Percentiles rank a stretch among this genome's conserved stretches.
phyloP scores from a whole-genome alignment of 2,113 vertebrate species.

The Synodontis membranacea region DNA sequence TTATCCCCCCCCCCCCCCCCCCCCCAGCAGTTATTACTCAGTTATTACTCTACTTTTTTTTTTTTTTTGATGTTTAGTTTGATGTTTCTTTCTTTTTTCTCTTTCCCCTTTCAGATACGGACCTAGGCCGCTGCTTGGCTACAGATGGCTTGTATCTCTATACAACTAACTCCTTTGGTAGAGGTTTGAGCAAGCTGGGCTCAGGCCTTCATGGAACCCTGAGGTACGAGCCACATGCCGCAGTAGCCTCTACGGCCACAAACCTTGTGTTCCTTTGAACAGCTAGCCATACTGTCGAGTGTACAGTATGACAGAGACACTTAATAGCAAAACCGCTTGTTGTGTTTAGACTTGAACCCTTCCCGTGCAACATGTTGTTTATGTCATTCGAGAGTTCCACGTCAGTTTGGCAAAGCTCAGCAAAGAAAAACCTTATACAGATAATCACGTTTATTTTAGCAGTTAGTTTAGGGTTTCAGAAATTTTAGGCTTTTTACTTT shows the following conservation, averaged over 20 bases:
- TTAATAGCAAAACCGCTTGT: neutral
- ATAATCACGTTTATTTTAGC: neutral
- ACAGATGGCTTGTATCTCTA: constrained; percentile 96
- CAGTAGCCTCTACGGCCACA: neutral
- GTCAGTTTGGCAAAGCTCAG: neutral
- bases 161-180: constrained; percentile 95
- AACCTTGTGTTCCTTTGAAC: neutral
- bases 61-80: neutral
- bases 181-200: constrained; percentile 95
- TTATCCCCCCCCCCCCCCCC: too few relatives aligned
- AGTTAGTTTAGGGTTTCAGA: neutral
- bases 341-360: neutral
- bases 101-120: constrained; percentile 79
- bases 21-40: too few relatives aligned
- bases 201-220: constrained; percentile 96
- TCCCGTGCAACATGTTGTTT: neutral
- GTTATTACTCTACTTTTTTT: too few relatives aligned
- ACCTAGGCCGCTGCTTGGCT: constrained; percentile 92
- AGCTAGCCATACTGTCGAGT: neutral
- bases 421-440: neutral
- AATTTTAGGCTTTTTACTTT: neutral
- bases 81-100: constrained; percentile 12
- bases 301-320: neutral
- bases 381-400: neutral
- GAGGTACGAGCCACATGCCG: constrained; percentile 75